These are phyloP conservation scores for Cotesia vestalis DNA, from an alignment of 1,140 invertebrate genomes.

Conservation along the genomic window DNA sequence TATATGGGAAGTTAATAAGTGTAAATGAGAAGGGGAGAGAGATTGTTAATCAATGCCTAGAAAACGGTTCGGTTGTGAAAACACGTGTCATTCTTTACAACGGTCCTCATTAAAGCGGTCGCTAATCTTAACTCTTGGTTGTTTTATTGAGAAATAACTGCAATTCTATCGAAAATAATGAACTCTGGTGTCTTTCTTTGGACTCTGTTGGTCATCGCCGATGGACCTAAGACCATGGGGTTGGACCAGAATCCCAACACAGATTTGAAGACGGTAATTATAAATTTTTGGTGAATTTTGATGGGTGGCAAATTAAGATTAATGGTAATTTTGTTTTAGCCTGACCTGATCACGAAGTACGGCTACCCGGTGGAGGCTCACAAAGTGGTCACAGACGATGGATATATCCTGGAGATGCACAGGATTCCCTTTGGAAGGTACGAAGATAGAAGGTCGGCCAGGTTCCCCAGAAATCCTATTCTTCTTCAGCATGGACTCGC, in stretches of 20 bases:
- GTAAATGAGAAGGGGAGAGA: conserved; percentile 3
- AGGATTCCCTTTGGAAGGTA: conserved; percentile 66
- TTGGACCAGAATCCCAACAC: conserved; percentile 52
- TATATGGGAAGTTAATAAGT: not conserved
- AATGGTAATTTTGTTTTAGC: conserved; percentile 47
- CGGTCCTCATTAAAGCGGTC: too few species aligned
- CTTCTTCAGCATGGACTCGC: conserved; percentile 75
- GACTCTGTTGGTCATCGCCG: conserved; percentile 1
- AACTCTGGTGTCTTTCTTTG: not conserved
- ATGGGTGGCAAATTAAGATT: not conserved
- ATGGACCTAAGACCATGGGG: conserved; percentile 25
- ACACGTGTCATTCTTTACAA: conserved; percentile 1
- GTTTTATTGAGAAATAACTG: too few species aligned
- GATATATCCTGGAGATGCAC: conserved; percentile 75
- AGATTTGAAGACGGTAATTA: conserved; percentile 54
- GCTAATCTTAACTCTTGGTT: too few species aligned
- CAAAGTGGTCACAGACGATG: conserved; percentile 72
- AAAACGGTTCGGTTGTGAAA: not conserved
- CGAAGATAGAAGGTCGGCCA: not conserved
- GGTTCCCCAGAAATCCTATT: conserved; percentile 59
- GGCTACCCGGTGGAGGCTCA: conserved; percentile 69
- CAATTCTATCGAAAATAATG: too few species aligned
- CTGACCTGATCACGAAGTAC: conserved; percentile 65
- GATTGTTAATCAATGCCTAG: not conserved
- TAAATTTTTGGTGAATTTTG: not conserved